Conservation (phyloP, 2,888 invertebrate genomes). For the Seira ritae region DNA sequence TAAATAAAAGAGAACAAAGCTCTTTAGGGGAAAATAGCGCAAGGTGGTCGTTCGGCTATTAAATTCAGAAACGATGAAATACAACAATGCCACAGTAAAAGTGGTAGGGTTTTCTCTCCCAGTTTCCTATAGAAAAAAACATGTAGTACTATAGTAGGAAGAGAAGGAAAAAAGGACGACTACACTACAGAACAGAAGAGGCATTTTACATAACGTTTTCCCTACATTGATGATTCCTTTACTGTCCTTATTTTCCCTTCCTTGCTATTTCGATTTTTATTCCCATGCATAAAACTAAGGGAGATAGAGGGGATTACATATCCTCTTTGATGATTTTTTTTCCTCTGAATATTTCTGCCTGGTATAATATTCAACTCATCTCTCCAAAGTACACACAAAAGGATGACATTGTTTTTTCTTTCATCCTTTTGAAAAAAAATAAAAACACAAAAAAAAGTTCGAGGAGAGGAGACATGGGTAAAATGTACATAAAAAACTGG, state of each 20-base stretch:
- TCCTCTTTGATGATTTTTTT: constrained; percentile 34
- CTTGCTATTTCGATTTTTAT: constrained; percentile 26
- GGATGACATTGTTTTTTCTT: constrained; percentile 16
- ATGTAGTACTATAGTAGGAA: not conserved
- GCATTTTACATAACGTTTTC: constrained; percentile 4
- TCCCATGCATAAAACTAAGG: not conserved
- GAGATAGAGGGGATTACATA: constrained; percentile 18
- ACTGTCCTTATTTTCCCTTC: constrained; percentile 20
- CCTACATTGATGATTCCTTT: constrained; percentile 14
- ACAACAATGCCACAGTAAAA: constrained; percentile 20
- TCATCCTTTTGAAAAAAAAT: constrained; percentile 16
- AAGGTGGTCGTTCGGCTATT: constrained; percentile 27
- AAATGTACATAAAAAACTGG: not conserved
- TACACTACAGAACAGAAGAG: not conserved
- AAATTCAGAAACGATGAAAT: constrained; percentile 42
- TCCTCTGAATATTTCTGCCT: constrained; percentile 16
- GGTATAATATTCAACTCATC: constrained; percentile 10
- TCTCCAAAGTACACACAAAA: constrained; percentile 8
- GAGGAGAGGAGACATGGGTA: not conserved
- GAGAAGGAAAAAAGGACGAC: too few relatives aligned
- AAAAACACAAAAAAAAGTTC: not conserved
- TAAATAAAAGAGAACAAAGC: constrained; percentile 39
- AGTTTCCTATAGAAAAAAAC: not conserved
- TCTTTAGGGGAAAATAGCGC: constrained; percentile 47
- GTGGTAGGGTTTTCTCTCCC: not conserved